A percentile compares a stretch with the other conserved stretches of the same genome.
Conservation (phyloP, 2,113 vertebrate species). For the Ploceus nigricollis region DNA sequence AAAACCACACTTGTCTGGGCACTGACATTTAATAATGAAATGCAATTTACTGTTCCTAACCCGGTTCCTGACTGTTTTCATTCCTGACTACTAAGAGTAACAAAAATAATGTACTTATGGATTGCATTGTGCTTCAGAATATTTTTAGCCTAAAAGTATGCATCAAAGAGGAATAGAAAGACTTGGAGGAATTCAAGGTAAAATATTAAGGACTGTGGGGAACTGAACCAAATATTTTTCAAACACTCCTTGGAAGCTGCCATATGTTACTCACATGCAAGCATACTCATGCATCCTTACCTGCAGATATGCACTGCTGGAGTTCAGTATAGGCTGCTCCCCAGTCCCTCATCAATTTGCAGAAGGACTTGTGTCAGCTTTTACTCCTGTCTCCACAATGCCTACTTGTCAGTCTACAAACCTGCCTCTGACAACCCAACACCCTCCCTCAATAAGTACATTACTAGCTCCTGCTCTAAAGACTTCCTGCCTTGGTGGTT, state of each 20-base stretch:
- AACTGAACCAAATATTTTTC: background rate
- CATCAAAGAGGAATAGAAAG: background rate
- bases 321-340: background rate
- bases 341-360: background rate
- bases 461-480: background rate
- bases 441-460: background rate
- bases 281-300: accelerated
- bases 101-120: background rate
- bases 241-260: background rate
- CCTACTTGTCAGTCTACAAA: background rate
- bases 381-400: background rate
- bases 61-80: background rate
- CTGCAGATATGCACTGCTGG: background rate
- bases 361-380: background rate
- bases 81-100: background rate
- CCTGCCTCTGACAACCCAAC: background rate
- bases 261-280: accelerated
- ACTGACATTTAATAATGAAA: background rate
- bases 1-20: background rate
- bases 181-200: background rate
- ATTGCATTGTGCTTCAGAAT: background rate
- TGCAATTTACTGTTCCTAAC: background rate
- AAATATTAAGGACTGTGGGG: background rate
- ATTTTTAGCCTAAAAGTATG: background rate
- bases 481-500: background rate